phyloP scores from a whole-genome alignment of 2,797 vertebrate species.

The Brachymystax lenok region DNA sequence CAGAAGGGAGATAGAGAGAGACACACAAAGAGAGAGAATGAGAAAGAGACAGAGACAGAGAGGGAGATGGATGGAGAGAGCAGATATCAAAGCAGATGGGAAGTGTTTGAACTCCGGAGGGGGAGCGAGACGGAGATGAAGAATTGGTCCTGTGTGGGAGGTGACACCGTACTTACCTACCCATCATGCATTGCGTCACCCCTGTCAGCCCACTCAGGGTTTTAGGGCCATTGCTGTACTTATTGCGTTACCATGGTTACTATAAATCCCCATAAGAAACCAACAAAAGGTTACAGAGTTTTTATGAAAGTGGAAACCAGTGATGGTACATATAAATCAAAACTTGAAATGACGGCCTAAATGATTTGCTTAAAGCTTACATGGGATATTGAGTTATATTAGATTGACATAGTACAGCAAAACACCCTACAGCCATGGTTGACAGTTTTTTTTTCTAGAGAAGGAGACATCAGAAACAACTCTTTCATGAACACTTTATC shows the following conservation, averaged over 20 bases:
- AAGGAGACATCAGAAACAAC: too few relatives aligned
- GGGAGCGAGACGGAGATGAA: slow-evolving; percentile 1
- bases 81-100: slow-evolving; percentile 2
- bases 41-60: slow-evolving; percentile 7
- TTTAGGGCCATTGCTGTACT: slow-evolving; percentile 56
- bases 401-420: background rate
- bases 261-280: slow-evolving; percentile 40
- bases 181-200: slow-evolving; percentile 70
- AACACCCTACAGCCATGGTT: background rate
- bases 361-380: background rate
- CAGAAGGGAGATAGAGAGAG: too few relatives aligned
- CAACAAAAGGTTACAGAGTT: slow-evolving; percentile 23
- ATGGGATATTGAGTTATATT: background rate
- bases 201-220: slow-evolving; percentile 64
- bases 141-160: slow-evolving; percentile 62
- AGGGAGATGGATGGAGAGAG: slow-evolving; percentile 12
- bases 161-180: slow-evolving; percentile 66
- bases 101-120: slow-evolving; percentile 13
- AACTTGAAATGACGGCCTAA: background rate
- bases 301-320: background rate
- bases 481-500: background rate
- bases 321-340: background rate
- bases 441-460: background rate
- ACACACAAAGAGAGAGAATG: background rate
- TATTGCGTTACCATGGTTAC: slow-evolving; percentile 32